phyloP scores from a whole-genome alignment of 2,797 vertebrate species.

The Crocidura indochinensis region DNA sequence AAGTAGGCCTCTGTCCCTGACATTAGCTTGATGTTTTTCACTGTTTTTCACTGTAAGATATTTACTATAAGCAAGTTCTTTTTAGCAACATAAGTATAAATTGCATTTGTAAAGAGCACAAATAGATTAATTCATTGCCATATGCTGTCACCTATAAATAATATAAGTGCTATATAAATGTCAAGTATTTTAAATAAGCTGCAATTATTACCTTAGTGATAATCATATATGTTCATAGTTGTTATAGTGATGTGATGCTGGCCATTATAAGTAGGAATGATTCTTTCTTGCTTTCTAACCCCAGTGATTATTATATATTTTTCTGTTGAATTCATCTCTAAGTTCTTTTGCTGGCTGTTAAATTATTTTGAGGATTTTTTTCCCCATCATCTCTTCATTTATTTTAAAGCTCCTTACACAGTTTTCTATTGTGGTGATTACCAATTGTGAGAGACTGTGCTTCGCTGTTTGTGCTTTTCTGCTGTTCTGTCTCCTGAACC shows the following conservation, averaged over 20 bases:
- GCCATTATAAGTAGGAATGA: conserved; percentile 38
- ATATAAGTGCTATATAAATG: conserved; percentile 35
- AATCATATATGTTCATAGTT: background rate
- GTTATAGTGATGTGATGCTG: background rate
- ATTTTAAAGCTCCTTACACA: too few species aligned
- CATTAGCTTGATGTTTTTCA: background rate
- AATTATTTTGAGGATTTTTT: too few species aligned
- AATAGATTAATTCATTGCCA: conserved; percentile 42
- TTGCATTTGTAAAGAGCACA: conserved; percentile 33
- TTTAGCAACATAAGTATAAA: conserved; percentile 4
- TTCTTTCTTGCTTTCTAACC: too few species aligned
- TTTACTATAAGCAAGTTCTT: conserved; percentile 39
- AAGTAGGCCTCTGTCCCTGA: accelerated
- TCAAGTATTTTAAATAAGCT: conserved; percentile 43
- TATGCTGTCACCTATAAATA: background rate
- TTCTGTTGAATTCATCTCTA: too few species aligned
- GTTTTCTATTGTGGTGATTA: too few species aligned
- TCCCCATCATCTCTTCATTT: too few species aligned
- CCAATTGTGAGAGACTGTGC: too few species aligned
- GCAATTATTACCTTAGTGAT: conserved; percentile 19
- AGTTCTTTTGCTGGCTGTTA: too few species aligned
- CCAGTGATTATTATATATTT: too few species aligned
- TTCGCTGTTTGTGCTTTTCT: too few species aligned
- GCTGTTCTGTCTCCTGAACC: too few species aligned
- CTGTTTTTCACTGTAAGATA: background rate